Evolutionary conservation across 2,113 vertebrate genomes (phyloP), one percentile per base, ranked within the genome.

Genomic region (Nibea albiflora): DNA sequence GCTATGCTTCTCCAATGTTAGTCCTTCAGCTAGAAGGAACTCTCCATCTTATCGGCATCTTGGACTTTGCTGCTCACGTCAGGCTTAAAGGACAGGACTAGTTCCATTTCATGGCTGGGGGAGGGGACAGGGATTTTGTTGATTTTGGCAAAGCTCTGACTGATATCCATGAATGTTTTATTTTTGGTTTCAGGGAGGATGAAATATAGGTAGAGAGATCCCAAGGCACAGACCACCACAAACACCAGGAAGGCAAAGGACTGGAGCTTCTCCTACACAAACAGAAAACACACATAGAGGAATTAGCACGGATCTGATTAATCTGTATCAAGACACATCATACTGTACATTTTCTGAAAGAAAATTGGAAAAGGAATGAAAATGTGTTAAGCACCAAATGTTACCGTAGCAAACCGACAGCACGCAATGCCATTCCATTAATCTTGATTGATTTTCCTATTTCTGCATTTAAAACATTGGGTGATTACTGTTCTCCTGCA

Each of bases 121-220:
- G 83, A 47, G 28, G 75, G 49, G 3, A 58, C 66, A 2, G 86
- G 42, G 0, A 94, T 88, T 85, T 97, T 96, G 92, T 97, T 98
- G 72, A 96, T 96, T 86, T 95, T 97, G 85, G 95, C 93, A 79
- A 99, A 99, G 17, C 94, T 96, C 83, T 95, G 94, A 86, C 95
- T 97, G 93, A 99, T 99, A 90, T 99, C 96, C 56, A 95, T 70
- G 8, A 97, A 94, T 1, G 97, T 99, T 93, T 96, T 98, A 88
- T 97, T 98, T 90, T 99, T 99, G 28, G 98, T 99, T 94, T 99
- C 98, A 0, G 98, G 98, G 20, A 99, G 95, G 78, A 98, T 85
- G 11, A 96, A 75, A 52, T 94, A 95, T 60, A 99, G 94, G 85
- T 95, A 99, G 44, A 94, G 11, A 0, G 97, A 94, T 44, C 96